Conservation (phyloP, 2,888 invertebrate species). For the Nephrotoma guestfalica region DNA sequence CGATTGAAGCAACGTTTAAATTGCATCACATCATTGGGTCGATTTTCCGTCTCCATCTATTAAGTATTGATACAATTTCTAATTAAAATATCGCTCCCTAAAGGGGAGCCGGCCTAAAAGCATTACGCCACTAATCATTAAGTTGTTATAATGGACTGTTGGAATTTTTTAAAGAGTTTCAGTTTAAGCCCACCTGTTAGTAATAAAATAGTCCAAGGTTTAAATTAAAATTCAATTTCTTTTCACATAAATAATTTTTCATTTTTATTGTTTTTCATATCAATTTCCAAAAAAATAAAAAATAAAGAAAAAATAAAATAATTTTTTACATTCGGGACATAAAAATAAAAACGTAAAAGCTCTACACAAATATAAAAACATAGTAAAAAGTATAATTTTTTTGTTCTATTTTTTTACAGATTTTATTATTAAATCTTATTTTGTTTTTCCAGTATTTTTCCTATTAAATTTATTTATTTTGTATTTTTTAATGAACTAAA, state of each 20-base stretch:
- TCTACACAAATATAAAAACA: background rate
- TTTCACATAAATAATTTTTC: background rate
- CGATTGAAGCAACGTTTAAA: too few relatives aligned
- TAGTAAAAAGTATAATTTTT: background rate
- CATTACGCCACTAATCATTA: too few relatives aligned
- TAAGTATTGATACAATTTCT: too few relatives aligned
- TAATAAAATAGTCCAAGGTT: too few relatives aligned
- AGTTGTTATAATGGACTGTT: too few relatives aligned
- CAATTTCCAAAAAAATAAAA: background rate
- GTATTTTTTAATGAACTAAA: background rate
- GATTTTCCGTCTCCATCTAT: too few relatives aligned
- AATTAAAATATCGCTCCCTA: too few relatives aligned
- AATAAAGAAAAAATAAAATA: background rate
- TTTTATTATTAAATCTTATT: background rate
- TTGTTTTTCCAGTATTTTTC: background rate
- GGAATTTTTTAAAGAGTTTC: too few relatives aligned
- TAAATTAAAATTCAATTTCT: background rate
- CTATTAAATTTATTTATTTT: background rate
- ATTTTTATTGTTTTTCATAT: background rate
- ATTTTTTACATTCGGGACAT: background rate
- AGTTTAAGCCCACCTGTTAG: too few relatives aligned
- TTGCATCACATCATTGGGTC: too few relatives aligned
- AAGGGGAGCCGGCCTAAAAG: too few relatives aligned
- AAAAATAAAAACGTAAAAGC: background rate
- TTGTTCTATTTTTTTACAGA: background rate